Base-by-base conservation (phyloP, 2,888 invertebrate genomes). In the Drepana falcataria region DNA sequence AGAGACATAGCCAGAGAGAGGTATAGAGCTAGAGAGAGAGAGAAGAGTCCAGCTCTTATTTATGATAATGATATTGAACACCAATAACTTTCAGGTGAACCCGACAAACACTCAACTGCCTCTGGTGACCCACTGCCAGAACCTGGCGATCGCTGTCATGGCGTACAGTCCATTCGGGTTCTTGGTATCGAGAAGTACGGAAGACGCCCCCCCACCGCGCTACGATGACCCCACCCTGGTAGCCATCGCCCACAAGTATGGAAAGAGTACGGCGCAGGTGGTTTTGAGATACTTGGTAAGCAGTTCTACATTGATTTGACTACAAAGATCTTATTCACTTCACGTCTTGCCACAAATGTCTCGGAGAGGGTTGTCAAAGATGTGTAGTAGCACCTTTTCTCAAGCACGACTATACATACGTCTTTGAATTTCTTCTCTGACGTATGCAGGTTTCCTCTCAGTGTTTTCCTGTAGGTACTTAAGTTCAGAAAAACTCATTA, bases 121-220 rank as follows among this genome's bases (percentile, higher is more conserved):
- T 41, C 73, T 97, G 48, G 93, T 94, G 2, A 79, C 93, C 2
- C 96, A 94, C 66, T 95, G 96, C 77, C 92, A 93, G 56, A 81
- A 92, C 35, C 88, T 92, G 33, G 93, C 89, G 5, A 93, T 97
- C 35, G 86, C 91, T 0, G 81, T 97, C 54, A 95, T 92, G 78
- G 96, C 92, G 0, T 97, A 95, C 82, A 94, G 95, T 62, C 96
- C 96, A 0, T 91, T 97, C 83, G 94, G 69, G 68, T 87, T 77
- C 67, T 58, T 87, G 35, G 87, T 89, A 0, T 66, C 81, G 2
- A 69, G 87, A 21, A 68, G 71, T 0, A 51, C 52, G 0, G 48
- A 63, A 0, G 62, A 70, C 5, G 91, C 64, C 65, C 91, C 74
- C 62, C 92, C 66, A 56, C 92, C 92, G 0, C 3, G 92, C 1